A percentile compares a stretch with the other conserved stretches of the same genome.
These are phyloP conservation scores for Nannoperca obscura DNA, from an alignment of 2,797 vertebrate genomes.

Conservation along the genomic window DNA sequence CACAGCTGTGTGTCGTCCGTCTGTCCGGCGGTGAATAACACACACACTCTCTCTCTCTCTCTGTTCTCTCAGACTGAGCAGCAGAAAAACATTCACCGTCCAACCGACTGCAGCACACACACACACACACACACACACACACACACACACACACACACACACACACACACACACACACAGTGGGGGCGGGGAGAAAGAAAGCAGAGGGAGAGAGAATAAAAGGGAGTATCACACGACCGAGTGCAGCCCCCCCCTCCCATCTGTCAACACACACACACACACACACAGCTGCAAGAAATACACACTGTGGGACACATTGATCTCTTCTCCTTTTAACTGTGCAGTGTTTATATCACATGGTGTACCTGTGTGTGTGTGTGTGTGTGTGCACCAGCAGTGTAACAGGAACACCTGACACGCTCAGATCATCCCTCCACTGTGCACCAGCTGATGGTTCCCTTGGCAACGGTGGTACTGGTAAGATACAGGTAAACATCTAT, in stretches of 20 bases:
- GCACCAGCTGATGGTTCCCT: too few relatives aligned
- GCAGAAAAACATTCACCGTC: slow-evolving; percentile 59
- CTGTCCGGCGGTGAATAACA: background rate
- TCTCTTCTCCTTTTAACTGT: background rate
- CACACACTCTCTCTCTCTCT: slow-evolving; percentile 16
- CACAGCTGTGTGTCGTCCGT: slow-evolving; percentile 28
- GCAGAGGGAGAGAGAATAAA: slow-evolving; percentile 39
- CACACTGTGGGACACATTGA: background rate
- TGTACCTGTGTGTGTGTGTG: background rate
- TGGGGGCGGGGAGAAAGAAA: slow-evolving; percentile 57
- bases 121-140: slow-evolving; percentile 50
- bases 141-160: slow-evolving; percentile 25
- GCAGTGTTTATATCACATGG: slow-evolving; percentile 10
- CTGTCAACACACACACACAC: slow-evolving; percentile 30
- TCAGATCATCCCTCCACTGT: too few relatives aligned
- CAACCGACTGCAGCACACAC: slow-evolving; percentile 26
- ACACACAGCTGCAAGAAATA: background rate
- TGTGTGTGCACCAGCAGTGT: too few relatives aligned
- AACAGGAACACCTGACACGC: too few relatives aligned
- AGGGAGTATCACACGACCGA: slow-evolving; percentile 24
- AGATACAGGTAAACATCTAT: too few relatives aligned
- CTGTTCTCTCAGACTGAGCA: slow-evolving; percentile 35
- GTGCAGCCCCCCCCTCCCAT: slow-evolving; percentile 33
- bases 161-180: slow-evolving; percentile 27
- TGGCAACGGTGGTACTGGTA: too few relatives aligned